phyloP scores from a whole-genome alignment of 2,888 invertebrate genomes.

The Notocelia uddmanniana region DNA sequence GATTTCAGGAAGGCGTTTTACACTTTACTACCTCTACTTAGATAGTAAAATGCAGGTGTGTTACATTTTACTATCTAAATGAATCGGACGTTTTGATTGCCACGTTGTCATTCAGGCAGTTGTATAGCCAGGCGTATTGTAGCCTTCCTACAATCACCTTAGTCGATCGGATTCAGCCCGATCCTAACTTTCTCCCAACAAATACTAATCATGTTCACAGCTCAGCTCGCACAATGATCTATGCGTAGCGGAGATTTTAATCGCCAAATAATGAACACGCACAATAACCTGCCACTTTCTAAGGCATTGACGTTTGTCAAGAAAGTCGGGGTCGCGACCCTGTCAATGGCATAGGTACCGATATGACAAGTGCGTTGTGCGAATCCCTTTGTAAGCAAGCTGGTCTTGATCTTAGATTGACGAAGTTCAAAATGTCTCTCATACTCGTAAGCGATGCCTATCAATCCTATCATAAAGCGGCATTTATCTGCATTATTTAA shows the following conservation, averaged over 20 bases:
- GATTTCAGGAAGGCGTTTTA: too few relatives aligned
- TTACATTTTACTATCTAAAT: not conserved
- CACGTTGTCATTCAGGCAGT: conserved; percentile 1
- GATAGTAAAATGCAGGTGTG: too few relatives aligned
- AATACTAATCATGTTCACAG: conserved; percentile 34
- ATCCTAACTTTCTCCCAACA: conserved; percentile 30
- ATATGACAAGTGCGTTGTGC: conserved; percentile 18
- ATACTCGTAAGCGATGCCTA: not conserved
- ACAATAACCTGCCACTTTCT: conserved; percentile 32
- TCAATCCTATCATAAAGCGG: too few relatives aligned
- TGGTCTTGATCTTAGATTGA: conserved; percentile 22
- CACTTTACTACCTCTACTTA: too few relatives aligned
- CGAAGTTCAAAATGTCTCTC: not conserved
- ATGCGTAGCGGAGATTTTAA: conserved; percentile 22
- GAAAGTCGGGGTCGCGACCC: conserved; percentile 27
- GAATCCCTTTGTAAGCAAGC: conserved; percentile 9
- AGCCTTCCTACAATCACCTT: conserved; percentile 18
- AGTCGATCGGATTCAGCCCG: conserved; percentile 8
- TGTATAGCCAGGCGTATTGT: conserved; percentile 17
- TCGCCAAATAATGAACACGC: conserved; percentile 33
- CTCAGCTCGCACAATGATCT: conserved; percentile 16
- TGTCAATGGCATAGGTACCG: conserved; percentile 11
- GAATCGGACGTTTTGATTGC: not conserved
- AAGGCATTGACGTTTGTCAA: conserved; percentile 22
- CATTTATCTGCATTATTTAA: too few relatives aligned